Evolutionary conservation across 2,797 vertebrate genomes (phyloP).

Genomic region (Neosilurus mollespiculum): DNA sequence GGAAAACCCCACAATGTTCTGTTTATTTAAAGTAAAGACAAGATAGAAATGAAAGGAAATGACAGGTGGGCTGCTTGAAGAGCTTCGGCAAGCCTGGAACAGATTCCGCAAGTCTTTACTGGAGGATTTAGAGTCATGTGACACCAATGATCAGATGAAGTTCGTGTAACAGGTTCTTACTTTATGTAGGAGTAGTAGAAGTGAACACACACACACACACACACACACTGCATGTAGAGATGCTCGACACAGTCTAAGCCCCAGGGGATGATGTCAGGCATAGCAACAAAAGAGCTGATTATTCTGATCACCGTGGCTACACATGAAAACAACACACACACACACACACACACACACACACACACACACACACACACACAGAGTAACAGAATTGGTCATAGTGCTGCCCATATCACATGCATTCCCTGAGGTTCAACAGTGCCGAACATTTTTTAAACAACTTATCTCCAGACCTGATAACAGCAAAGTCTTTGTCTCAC

Average conservation of each 20-base stretch:
- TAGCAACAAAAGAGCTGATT: constrained; percentile 56
- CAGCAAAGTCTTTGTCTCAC: background rate
- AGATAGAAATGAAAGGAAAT: background rate
- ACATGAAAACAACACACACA: constrained; percentile 46
- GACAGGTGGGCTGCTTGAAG: background rate
- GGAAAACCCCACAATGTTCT: background rate
- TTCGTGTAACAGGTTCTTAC: constrained; percentile 35
- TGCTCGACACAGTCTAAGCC: background rate
- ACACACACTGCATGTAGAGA: constrained; percentile 24
- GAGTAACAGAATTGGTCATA: background rate
- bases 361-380: constrained; percentile 31
- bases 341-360: constrained; percentile 9
- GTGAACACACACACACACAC: background rate
- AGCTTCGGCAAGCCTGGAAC: background rate
- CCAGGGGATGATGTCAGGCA: constrained; percentile 47
- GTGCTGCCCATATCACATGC: background rate
- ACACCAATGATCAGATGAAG: constrained; percentile 1
- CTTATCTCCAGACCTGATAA: background rate
- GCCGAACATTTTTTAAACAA: background rate
- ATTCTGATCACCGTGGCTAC: constrained; percentile 45
- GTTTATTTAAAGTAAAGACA: background rate
- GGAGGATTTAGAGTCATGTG: background rate
- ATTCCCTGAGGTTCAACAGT: background rate
- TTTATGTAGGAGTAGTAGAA: constrained; percentile 25
- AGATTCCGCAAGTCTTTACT: background rate